phyloP scores from a whole-genome alignment of 2,888 invertebrate genomes.

The Palloptera scutellata region DNA sequence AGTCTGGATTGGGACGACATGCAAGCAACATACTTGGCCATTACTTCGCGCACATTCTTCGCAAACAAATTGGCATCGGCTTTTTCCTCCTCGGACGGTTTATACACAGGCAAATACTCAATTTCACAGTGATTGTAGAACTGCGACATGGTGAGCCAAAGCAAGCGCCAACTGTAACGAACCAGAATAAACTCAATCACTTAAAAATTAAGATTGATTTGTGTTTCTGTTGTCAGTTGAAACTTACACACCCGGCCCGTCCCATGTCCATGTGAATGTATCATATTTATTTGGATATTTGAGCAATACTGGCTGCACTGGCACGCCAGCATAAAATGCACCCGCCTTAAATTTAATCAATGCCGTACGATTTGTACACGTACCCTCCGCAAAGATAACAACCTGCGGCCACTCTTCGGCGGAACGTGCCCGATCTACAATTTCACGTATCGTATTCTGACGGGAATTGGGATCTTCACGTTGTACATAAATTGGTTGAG shows the following conservation, averaged over 20 bases:
- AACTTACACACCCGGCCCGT: conserved; percentile 91
- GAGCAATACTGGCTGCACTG: conserved; percentile 93
- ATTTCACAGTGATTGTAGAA: conserved; percentile 88
- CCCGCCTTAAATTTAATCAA: conserved; percentile 90
- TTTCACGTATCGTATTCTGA: conserved; percentile 88
- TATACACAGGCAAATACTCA: conserved; percentile 92
- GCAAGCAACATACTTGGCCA: conserved; percentile 81
- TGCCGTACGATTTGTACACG: conserved; percentile 92
- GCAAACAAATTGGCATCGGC: conserved; percentile 88
- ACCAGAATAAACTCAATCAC: neutral
- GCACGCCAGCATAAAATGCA: conserved; percentile 94
- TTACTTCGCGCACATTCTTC: conserved; percentile 85
- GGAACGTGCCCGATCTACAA: conserved; percentile 83
- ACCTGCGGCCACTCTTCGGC: conserved; percentile 89
- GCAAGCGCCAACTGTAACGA: conserved; percentile 74
- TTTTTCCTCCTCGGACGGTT: conserved; percentile 85
- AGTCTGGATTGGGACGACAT: neutral
- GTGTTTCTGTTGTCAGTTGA: neutral
- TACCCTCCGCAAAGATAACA: conserved; percentile 95
- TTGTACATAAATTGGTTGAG: conserved; percentile 94
- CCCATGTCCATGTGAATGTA: conserved; percentile 94
- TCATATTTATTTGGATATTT: conserved; percentile 89
- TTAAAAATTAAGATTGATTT: neutral
- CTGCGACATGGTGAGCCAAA: conserved; percentile 90
- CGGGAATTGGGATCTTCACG: conserved; percentile 92